Base-by-base conservation (phyloP, 2,888 invertebrate genomes). In the Desoria tigrina region DNA sequence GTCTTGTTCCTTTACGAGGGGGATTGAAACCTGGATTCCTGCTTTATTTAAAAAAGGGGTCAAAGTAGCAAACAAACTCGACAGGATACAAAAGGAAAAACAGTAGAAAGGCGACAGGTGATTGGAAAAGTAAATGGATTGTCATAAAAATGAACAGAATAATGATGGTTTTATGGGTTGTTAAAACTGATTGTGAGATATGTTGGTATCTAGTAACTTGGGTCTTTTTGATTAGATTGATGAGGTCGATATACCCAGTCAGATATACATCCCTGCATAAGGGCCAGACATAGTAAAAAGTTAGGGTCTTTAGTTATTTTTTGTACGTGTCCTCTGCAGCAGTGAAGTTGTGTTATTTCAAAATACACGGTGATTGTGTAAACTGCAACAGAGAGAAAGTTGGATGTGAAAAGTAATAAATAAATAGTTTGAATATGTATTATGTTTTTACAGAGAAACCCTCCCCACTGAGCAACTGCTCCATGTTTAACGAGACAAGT, bases 381-480 rank as follows among this genome's bases (percentile, higher is more conserved):
- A 32, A 32, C 11, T 6, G 16, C 16, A 45, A n/a, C 4, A 45
- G 4, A 45, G 6, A 16, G 4, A 16, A 45, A n/a, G 45, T 6
- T 45, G 45, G 16, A 45, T 45, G 4, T 45, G 45, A 21, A 11
- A 6, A 45, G 45, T 6, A 21, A n/a, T 16, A 39, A 45, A 18
- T 18, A 45, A 45, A 45, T 45, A 45, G 16, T 16, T 16, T 18
- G 45, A 18, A 18, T 6, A 18, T 45, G 9, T 39, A 39, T 39
- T 9, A 21, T 45, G 16, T 45, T 45, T 45, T 9, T 68, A 56
- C 82, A 91, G 92, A 90, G 68, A 88, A 90, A 80, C 93, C 93
- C 50, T 90, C 89, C 80, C 86, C 90, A 63, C 91, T 92, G 60
- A 87, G 87, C 68, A 93, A 93, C 83, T 93, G 93, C 81, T 86